phyloP scores from a whole-genome alignment of 2,888 invertebrate species.

The Lomographa bimaculata region DNA sequence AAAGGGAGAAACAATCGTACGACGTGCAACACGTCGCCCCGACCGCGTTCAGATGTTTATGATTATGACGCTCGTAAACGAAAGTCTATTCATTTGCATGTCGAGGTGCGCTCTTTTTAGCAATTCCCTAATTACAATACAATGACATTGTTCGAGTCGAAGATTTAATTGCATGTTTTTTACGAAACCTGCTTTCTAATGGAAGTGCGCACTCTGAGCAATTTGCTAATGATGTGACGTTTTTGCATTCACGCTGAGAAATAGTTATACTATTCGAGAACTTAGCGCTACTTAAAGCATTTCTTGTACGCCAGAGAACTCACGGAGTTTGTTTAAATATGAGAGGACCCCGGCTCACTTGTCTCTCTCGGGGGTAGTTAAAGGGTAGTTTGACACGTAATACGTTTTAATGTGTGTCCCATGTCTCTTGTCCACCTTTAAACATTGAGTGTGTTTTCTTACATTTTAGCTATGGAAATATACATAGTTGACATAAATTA shows the following conservation, averaged over 20 bases:
- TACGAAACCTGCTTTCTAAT: conserved; percentile 25
- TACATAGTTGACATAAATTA: too few species aligned
- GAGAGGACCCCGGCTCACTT: too few species aligned
- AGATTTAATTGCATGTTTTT: conserved; percentile 28
- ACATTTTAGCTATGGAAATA: too few species aligned
- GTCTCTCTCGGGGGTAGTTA: too few species aligned
- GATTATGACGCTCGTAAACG: conserved; percentile 35
- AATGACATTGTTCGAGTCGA: conserved; percentile 31
- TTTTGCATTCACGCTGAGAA: conserved; percentile 15
- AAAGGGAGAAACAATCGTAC: conserved; percentile 53
- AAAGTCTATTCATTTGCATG: conserved; percentile 39
- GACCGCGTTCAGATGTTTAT: conserved; percentile 8
- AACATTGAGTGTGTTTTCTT: too few species aligned
- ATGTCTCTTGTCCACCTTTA: neutral
- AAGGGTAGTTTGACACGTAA: conserved; percentile 13
- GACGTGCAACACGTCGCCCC: conserved; percentile 45
- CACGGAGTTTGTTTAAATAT: conserved; percentile 7
- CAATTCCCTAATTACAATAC: conserved; percentile 29
- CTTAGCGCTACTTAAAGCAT: too few species aligned
- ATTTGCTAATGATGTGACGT: conserved; percentile 31
- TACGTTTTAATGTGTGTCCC: conserved; percentile 16
- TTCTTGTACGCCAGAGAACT: too few species aligned
- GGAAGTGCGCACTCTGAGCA: conserved; percentile 13
- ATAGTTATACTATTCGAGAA: conserved; percentile 2
- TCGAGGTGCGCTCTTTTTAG: conserved; percentile 16